Evolutionary conservation across 2,113 vertebrate species (phyloP).

Genomic region (Tupaia tana): DNA sequence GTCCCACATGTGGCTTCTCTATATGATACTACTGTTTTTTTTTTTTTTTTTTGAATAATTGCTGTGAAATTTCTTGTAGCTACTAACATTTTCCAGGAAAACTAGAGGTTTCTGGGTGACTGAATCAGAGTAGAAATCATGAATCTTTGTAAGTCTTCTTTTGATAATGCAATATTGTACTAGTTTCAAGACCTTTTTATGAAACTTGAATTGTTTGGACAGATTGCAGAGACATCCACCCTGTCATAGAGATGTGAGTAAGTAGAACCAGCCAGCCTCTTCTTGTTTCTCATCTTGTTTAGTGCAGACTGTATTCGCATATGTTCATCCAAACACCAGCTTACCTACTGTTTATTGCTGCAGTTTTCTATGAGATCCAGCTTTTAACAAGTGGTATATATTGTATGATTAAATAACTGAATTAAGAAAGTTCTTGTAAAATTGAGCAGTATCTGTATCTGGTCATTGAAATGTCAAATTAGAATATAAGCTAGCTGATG

Average conservation of each 20-base stretch:
- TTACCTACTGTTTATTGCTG: background rate
- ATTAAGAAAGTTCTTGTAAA: background rate
- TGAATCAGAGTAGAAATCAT: background rate
- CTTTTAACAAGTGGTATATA: background rate
- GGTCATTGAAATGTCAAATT: background rate
- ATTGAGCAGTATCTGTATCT: background rate
- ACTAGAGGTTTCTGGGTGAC: background rate
- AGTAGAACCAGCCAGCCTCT: background rate
- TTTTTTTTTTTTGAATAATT: background rate
- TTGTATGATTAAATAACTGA: background rate
- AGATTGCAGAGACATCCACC: background rate
- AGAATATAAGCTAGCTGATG: background rate
- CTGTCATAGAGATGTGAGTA: background rate
- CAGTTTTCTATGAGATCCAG: background rate
- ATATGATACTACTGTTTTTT: background rate
- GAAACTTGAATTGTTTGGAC: background rate
- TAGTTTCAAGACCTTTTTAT: background rate
- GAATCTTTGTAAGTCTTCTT: background rate
- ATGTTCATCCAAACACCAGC: background rate
- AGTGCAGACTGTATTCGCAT: background rate
- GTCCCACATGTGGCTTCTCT: background rate
- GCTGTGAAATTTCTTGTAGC: background rate
- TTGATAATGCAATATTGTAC: background rate
- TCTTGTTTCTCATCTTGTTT: background rate
- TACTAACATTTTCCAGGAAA: conserved; percentile 43